Conservation (phyloP, 1,140 invertebrate species). For the Pseudomyrmex pallidus region DNA sequence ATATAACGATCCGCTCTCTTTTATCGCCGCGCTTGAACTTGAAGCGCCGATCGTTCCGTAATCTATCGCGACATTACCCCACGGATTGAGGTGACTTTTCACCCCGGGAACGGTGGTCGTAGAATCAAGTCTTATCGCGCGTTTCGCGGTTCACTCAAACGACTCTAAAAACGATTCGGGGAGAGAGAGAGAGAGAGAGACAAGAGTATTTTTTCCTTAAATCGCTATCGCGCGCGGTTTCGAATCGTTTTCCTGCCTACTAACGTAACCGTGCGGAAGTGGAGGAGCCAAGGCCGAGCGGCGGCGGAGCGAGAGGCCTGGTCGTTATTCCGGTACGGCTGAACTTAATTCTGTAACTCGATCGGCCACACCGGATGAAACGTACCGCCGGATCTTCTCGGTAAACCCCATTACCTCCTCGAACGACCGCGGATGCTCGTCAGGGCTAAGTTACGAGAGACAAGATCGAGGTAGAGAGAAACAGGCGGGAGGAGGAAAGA, state of each 20-base stretch:
- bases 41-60: conserved; percentile 18
- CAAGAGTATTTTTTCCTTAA: conserved; percentile 44
- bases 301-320: conserved; percentile 42
- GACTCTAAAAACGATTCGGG: conserved; percentile 13
- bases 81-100: conserved; percentile 8
- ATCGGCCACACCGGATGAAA: conserved; percentile 73
- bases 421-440: conserved; percentile 73
- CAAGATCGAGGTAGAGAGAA: conserved; percentile 20
- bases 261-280: conserved; percentile 37
- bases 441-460: conserved; percentile 69
- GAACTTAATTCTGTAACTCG: conserved; percentile 76
- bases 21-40: conserved; percentile 37
- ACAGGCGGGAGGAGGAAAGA: background rate
- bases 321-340: conserved; percentile 73
- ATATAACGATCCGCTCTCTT: conserved; percentile 34
- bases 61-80: conserved; percentile 35
- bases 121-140: conserved; percentile 15
- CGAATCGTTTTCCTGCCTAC: conserved; percentile 36
- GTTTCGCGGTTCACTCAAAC: conserved; percentile 27
- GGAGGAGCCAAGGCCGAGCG: background rate
- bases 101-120: no score
- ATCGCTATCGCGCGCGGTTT: conserved; percentile 23
- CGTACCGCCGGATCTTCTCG: conserved; percentile 65
- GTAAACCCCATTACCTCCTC: conserved; percentile 73
- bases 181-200: background rate